These are phyloP conservation scores for Leptoclinus maculatus DNA, from an alignment of 2,797 vertebrate genomes.

Conservation along the genomic window DNA sequence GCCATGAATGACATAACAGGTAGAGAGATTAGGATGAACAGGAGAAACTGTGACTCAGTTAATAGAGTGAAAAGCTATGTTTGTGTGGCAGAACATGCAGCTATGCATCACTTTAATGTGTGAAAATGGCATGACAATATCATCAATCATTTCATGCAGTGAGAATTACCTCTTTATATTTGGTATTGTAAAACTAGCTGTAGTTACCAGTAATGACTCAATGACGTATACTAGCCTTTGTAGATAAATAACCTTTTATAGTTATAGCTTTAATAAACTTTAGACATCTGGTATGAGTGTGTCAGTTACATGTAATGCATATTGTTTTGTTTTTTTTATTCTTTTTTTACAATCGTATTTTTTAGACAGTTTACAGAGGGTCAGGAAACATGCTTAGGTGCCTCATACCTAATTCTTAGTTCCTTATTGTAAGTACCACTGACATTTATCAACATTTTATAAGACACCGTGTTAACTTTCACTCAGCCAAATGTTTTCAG, in stretches of 20 bases:
- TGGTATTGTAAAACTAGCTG: not conserved
- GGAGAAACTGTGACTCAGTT: constrained; percentile 5
- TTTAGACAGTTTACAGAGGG: not conserved
- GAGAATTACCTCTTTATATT: not conserved
- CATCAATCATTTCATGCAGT: not conserved
- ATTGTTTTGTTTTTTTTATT: not conserved
- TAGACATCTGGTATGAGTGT: constrained; percentile 7
- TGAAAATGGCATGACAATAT: not conserved
- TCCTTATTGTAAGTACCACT: constrained; percentile 30
- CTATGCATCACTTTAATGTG: not conserved
- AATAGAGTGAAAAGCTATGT: not conserved
- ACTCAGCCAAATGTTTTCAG: constrained; percentile 67
- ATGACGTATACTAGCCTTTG: not conserved
- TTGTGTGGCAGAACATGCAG: constrained; percentile 3
- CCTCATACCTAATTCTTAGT: constrained; percentile 11
- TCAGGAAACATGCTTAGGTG: constrained; percentile 20
- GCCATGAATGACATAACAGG: constrained; percentile 53
- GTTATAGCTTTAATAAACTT: not conserved
- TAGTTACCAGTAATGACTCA: not conserved
- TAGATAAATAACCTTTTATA: not conserved
- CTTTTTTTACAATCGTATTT: not conserved
- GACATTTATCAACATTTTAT: constrained; percentile 62
- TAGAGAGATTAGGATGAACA: constrained; percentile 9
- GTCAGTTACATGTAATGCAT: not conserved
- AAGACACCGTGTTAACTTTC: constrained; percentile 62